Evolutionary conservation across 2,888 invertebrate species (phyloP), one percentile per base, ranked within the genome.

Genomic region (Cantharis lateralis): DNA sequence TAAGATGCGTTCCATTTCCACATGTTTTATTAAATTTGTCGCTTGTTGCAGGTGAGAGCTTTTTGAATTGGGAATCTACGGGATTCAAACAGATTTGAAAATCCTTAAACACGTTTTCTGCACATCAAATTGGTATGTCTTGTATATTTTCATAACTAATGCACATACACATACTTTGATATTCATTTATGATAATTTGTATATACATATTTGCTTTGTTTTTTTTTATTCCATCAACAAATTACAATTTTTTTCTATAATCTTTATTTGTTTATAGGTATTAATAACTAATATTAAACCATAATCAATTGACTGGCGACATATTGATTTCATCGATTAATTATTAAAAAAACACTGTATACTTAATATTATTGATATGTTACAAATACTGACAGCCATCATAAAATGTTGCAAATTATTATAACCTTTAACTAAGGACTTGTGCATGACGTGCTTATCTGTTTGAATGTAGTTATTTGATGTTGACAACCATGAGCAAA

Each of bases 11-110:
- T 48, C 48, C 48, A 77, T 77, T 79, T 78, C 77, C 79, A 71
- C 79, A 82, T 82, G 82, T 82, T 82, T 83, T 82, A 83, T 83
- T 83, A 82, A 83, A 82, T 82, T 82, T 83, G 80, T 82, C 76
- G 81, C 79, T 81, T 81, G 82, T 82, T 83, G 78, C 81, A 82
- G 82, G 82, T 82, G 81, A 82, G 82, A 78, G 76, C 81, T 81
- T 81, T 80, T 82, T 81, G 82, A 82, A 82, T 82, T 83, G 79
- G 81, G 81, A 81, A 82, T 81, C 80, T 76, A 72, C 32, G 73
- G 76, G 80, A 78, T 79, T 80, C 78, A 78, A 77, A 74, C 71
- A 75, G 80, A 81, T 82, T 82, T 80, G 78, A 79, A 79, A 81
- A 80, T 77, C 79, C 76, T 78, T 70, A 71, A 78, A 74, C 78